Base-by-base conservation (phyloP, 1,140 invertebrate genomes). In the Rhyzopertha dominica region DNA sequence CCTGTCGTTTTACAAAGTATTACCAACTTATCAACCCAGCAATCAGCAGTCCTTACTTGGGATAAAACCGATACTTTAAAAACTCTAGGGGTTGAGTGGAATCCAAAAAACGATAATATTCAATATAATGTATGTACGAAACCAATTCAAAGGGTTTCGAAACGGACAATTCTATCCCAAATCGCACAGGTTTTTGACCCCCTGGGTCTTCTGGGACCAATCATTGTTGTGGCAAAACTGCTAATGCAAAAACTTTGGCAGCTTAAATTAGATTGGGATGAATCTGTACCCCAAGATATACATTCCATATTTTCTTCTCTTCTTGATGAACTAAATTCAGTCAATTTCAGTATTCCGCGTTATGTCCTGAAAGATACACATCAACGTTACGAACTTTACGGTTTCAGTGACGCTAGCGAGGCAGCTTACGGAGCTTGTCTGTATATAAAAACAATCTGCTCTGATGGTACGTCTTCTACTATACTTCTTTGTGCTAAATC, bases 181-280 rank as follows among this genome's bases (percentile, higher is more conserved):
- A 54, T 52, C 14, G 32, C 53, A 7, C 47, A 56, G 32, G 51
- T 74, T 19, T 74, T 67, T 49, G 72, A 74, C 51, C 71, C 71
- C 8, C 47, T 71, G n/a, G 70, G 70, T 16, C 47, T 70, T 10
- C 13, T 71, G 7, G 49, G 56, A 17, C 68, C 71, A 17, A 26
- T 67, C 7, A 59, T 61, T 10, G 54, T 70, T 8, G 42, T 39
- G 9, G 55, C 57, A 17, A 74, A 74, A 56, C 54, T 68, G 4
- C 41, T 73, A 4, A 38, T 74, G 9, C 72, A 74, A 59, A 31
- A 61, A 40, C 24, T 73, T 7, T 71, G 70, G 68, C 18, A 51
- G 36, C 16, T 18, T 22, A 54, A 61, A 22, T 5, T 67, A 9
- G 60, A 55, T 35, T 74, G 71, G 70, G 71, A 74, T 48, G 61